phyloP scores from a whole-genome alignment of 2,113 vertebrate genomes.

The Hystrix brachyura region DNA sequence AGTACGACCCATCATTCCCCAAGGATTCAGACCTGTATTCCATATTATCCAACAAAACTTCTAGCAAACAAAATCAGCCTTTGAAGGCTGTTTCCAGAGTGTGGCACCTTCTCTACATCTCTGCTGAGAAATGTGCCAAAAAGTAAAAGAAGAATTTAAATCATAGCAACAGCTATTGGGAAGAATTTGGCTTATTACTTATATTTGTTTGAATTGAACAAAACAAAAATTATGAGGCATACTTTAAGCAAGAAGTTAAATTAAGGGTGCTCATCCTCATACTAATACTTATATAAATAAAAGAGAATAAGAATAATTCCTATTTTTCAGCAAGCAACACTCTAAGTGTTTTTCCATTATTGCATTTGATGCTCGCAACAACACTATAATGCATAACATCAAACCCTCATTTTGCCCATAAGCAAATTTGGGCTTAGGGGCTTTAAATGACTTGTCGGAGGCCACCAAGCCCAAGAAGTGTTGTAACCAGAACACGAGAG shows the following conservation, averaged over 20 bases:
- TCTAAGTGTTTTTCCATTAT: background rate
- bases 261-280: background rate
- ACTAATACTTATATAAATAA: background rate
- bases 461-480: background rate
- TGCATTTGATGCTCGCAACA: background rate
- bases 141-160: background rate
- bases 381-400: background rate
- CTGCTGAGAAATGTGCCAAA: background rate
- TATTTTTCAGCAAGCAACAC: background rate
- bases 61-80: background rate
- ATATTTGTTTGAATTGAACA: background rate
- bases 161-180: background rate
- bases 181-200: background rate
- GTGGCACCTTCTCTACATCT: background rate
- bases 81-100: background rate
- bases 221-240: background rate
- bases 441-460: background rate
- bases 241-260: background rate
- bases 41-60: background rate
- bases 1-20: background rate
- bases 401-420: background rate
- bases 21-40: background rate
- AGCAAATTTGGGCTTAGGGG: background rate
- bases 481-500: background rate
- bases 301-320: background rate